Base-by-base conservation (phyloP, 2,888 invertebrate species). In the Ophion obscuratus region DNA sequence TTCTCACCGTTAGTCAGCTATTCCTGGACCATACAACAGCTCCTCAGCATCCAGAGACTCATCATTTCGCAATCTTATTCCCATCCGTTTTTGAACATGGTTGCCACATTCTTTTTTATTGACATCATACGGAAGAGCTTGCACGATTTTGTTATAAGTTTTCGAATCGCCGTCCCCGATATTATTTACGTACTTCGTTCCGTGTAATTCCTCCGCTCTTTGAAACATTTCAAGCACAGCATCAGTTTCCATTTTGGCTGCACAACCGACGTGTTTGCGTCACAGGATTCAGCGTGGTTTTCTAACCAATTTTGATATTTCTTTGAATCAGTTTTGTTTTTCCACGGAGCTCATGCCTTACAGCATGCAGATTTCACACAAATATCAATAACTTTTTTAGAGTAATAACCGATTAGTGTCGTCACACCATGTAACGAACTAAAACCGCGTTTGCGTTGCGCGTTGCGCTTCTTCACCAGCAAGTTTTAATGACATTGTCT, bases 351-450 rank as follows among this genome's bases (percentile, higher is more conserved):
- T 4, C 31, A 31, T 31, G 31, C 31, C 31, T 2, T 31, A 0
- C 31, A 31, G 31, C 3, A 31, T 2, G 31, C 31, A 31, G 31
- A 31, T 31, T 31, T 31, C 4, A 31, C 31, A 31, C 31, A 31
- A 31, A 31, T 31, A 31, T 31, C 31, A 31, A 4, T 31, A 31
- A 31, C 31, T 31, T 31, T 31, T 82, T 85, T 59, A 86, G 86
- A 47, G 86, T 86, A 44, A 86, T 84, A 31, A 31, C 31, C 31
- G 0, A 31, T 31, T 3, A 31, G 31, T 31, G 31, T 31, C 31
- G 31, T 31, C 20, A 86, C 86, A 68, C 86, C 87, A 73, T 70
- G 66, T 67, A 86, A 71, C 67, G 86, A 86, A 44, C 53, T 86
- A 67, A 86, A 86, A 66, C 77, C 86, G 53, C 83, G 76, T 64